Evolutionary conservation across 2,888 invertebrate genomes (phyloP), one percentile per base, ranked within the genome.

Genomic region (Clitarchus hookeri): DNA sequence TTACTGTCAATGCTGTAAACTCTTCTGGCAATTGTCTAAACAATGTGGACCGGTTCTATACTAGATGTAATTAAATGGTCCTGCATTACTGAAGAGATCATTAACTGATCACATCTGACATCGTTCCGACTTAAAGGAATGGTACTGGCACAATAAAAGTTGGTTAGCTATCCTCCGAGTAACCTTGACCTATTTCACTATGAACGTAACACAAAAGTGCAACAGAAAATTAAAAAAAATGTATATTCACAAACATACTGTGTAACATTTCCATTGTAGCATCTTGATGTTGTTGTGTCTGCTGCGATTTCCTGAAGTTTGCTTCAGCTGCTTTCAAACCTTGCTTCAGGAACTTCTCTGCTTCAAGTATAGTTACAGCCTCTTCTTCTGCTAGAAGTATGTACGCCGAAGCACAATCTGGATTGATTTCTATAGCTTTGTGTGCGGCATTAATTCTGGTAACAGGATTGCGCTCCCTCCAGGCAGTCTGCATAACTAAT

Each of bases 331-430:
- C 95, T 92, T 96, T 97, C 13, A 97, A 92, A 0, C 97, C 97
- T 89, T 96, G 96, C 90, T 96, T 96, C 48, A 97, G 92, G 88
- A 96, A 94, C 90, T 96, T 96, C 90, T 98, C 97, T 6, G 95
- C 95, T 91, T 99, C 98, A 12, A 95, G 91, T 88, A 99, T 98
- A 27, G 98, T 98, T 87, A 97, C 96, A 54, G 98, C 97, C 91
- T 99, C 98, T 92, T 99, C 99, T 92, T 99, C 99, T 6, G 99
- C 99, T 78, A 99, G 92, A 89, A 99, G 93, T 90, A 99, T 97
- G 90, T 98, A 96, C 36, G 99, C 99, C 44, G 98, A 96, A 0
- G 98, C 97, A 93, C 98, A 99, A 91, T 98, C 98, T 0, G 97
- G 93, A 91, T 97, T 97, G 89, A 95, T 95, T 89, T 97, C 97